phyloP scores from a whole-genome alignment of 2,113 vertebrate genomes.

The Castor canadensis region DNA sequence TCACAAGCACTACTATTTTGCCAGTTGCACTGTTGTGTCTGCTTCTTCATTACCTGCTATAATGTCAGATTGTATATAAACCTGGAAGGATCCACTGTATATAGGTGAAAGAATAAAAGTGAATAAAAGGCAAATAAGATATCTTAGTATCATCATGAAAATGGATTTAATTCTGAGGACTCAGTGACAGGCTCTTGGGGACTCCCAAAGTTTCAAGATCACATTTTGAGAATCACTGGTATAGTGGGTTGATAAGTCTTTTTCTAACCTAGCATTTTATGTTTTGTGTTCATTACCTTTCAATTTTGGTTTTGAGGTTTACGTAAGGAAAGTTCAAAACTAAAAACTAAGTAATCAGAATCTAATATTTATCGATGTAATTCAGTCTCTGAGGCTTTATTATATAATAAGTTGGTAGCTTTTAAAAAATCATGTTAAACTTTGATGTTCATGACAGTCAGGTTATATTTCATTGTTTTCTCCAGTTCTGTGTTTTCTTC shows the following conservation, averaged over 20 bases:
- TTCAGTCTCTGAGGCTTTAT: neutral
- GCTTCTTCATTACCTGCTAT: neutral
- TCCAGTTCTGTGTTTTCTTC: neutral
- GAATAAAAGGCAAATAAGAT: neutral
- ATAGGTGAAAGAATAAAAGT: neutral
- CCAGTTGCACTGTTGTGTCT: neutral
- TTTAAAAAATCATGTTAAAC: neutral
- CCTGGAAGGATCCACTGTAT: neutral
- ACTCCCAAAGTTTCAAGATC: neutral
- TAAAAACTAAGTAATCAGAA: neutral
- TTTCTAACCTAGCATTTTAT: constrained; percentile 13
- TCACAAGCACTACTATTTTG: neutral
- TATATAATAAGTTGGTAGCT: neutral
- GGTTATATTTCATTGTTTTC: neutral
- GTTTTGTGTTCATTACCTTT: constrained; percentile 40
- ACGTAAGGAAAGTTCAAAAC: constrained; percentile 34
- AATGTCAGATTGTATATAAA: neutral
- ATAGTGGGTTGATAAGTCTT: neutral
- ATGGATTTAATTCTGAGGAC: neutral
- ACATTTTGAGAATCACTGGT: neutral
- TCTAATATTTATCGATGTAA: neutral
- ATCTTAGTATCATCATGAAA: neutral
- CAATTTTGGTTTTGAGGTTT: constrained; percentile 35
- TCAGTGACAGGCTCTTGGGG: neutral
- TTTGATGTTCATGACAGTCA: neutral